A percentile compares a stretch with the other conserved stretches of the same genome.
These are phyloP conservation scores for Campylomormyrus numenius DNA, from an alignment of 2,113 vertebrate genomes.

Conservation along the genomic window DNA sequence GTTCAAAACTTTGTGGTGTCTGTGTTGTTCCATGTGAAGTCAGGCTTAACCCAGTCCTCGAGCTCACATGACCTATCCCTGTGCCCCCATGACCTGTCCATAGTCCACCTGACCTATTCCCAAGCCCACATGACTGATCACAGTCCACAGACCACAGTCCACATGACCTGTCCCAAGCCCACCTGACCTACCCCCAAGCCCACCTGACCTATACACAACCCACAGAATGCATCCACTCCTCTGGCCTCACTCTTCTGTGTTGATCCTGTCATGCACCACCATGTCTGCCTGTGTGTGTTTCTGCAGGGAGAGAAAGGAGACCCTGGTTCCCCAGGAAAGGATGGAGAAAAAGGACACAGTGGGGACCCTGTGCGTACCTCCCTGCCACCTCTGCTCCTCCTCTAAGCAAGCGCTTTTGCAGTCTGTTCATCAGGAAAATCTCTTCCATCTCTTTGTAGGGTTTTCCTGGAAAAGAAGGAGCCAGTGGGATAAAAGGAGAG, in stretches of 20 bases:
- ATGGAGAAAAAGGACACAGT: constrained; percentile 63
- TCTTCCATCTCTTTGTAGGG: constrained; percentile 54
- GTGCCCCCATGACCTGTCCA: not conserved
- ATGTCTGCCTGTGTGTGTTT: constrained; percentile 39
- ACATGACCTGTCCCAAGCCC: not conserved
- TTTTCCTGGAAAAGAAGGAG: constrained; percentile 56
- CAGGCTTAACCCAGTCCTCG: not conserved
- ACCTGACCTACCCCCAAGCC: not conserved
- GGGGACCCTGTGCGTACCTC: constrained; percentile 70
- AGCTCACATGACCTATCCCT: not conserved
- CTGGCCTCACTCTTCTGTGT: not conserved
- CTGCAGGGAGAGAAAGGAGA: constrained; percentile 65
- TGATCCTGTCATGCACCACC: not conserved
- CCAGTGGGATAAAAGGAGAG: constrained; percentile 63
- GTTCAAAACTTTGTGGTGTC: not conserved
- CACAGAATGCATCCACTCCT: not conserved
- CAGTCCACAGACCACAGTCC: too few species aligned
- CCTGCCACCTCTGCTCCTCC: not conserved
- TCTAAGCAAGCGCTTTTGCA: constrained; percentile 39
- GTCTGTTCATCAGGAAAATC: constrained; percentile 45
- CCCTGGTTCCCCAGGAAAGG: constrained; percentile 53
- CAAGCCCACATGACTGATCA: not conserved
- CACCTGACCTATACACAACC: not conserved
- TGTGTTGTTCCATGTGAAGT: not conserved
- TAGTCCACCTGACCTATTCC: not conserved